Conservation (phyloP, 2,888 invertebrate species). For the Polydrusus pterygomalis region DNA sequence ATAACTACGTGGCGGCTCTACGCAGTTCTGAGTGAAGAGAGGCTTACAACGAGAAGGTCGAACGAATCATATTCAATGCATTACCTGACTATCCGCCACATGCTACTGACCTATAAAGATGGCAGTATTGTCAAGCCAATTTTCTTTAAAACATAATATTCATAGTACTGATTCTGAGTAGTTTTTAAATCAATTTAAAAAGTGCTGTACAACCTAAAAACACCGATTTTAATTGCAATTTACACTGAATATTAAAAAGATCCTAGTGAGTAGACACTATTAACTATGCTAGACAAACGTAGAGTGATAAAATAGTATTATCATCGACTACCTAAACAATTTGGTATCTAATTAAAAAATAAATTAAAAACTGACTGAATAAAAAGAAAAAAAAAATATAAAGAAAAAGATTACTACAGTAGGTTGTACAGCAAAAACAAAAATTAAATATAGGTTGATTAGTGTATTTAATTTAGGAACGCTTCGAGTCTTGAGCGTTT, state of each 20-base stretch:
- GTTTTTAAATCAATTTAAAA: slow-evolving; percentile 14
- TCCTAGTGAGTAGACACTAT: too few species aligned
- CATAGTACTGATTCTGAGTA: slow-evolving; percentile 40
- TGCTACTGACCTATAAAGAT: slow-evolving; percentile 73
- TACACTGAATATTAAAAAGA: background rate
- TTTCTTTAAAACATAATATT: slow-evolving; percentile 52
- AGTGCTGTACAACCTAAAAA: slow-evolving; percentile 50
- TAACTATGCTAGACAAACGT: too few species aligned
- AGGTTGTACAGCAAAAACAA: slow-evolving; percentile 51
- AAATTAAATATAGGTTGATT: slow-evolving; percentile 30
- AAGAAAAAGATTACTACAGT: slow-evolving; percentile 16
- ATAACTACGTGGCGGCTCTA: slow-evolving; percentile 68
- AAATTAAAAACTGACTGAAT: background rate
- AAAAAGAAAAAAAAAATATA: slow-evolving; percentile 30
- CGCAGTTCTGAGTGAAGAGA: slow-evolving; percentile 67
- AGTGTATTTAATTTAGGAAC: slow-evolving; percentile 20
- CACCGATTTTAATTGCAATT: background rate
- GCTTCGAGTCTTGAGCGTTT: too few species aligned
- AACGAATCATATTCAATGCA: slow-evolving; percentile 60
- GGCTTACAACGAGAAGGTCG: slow-evolving; percentile 64
- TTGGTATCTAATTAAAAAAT: background rate
- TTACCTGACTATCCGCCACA: slow-evolving; percentile 69
- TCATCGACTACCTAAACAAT: background rate
- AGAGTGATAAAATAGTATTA: too few species aligned
- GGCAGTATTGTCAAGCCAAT: slow-evolving; percentile 71